Evolutionary conservation across 1,140 invertebrate genomes (phyloP), one percentile per base, ranked within the genome.

Genomic region (Diorhabda sublineata): DNA sequence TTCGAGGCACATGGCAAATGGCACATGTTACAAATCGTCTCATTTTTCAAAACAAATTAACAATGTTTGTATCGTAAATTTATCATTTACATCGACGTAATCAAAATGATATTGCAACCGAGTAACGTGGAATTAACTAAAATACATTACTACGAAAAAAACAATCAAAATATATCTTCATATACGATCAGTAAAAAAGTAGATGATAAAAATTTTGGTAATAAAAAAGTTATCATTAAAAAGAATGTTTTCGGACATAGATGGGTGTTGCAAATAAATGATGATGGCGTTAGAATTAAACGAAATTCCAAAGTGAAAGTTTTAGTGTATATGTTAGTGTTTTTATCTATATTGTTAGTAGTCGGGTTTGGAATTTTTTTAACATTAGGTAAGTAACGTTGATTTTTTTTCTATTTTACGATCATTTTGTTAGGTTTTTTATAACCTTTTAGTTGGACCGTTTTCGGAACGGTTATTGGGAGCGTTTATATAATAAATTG

Each of bases 61-160:
- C 4, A 52, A 52, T 52, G 47, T 52, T 52, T 52, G 47, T 52
- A 52, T 52, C 47, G 47, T 52, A 52, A 6, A 2, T 52, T 2
- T 3, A 52, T 4, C 6, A 52, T 52, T 52, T 52, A 52, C 47
- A 4, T 52, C 47, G 6, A 52, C 6, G 6, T 8, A 8, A 8
- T 41, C 64, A 71, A 67, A 11, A 77, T 76, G 75, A 76, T 77
- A 43, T 64, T 77, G 43, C 75, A 73, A 61, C 71, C 73, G 6
- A 66, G 68, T 63, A 79, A 77, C 58, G 78, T 81, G 1, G 74
- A 81, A 69, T 71, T 81, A 7, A 80, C 78, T 5, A 81, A 80
- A 74, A 74, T 81, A n/a, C 75, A 80, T 60, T 81, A 77, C 61
- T 78, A 78, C 66, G 75, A 77, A 61, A 57, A 66, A 6, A 68